Evolutionary conservation across 2,888 invertebrate genomes (phyloP), one percentile per base, ranked within the genome.

Genomic region (Serripes groenlandicus): DNA sequence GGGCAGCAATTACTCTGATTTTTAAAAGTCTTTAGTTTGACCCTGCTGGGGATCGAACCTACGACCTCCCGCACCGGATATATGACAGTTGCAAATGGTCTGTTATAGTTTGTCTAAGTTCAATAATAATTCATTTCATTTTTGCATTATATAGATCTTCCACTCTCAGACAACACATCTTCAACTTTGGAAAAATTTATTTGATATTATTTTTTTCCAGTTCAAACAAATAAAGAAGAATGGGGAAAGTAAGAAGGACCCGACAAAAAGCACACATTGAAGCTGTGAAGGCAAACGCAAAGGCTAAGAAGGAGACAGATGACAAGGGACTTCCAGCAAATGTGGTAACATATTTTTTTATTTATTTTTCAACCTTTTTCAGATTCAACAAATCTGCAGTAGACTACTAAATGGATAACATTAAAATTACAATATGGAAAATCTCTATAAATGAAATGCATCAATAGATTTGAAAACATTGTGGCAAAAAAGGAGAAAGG

Each of bases 221-320:
- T 42, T 7, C 11, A 11, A n/a, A 15, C n/a, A 52, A 52, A 23
- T n/a, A 52, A 23, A 52, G 26, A 37, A 74, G 3, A 7, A 92
- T 92, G 92, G 92, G 91, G 0, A 92, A 92, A 73, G 80, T 90
- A 23, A 91, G 85, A 73, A 79, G 90, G 84, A 71, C 66, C 15
- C 71, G 90, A 66, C 86, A 89, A 26, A 90, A 90, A 64, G 82
- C 87, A 5, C 91, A 91, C 69, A 79, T 68, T 75, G 83, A 88
- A 42, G 88, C 90, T 58, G 86, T 85, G 21, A 87, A 86, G 69
- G 56, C 74, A 21, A 85, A 85, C 58, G 21, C 52, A 26, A 75
- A 37, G 18, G 21, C 42, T 30, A 78, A 74, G 28, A 30, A 34
- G 5, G 23, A 30, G 30, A 35, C 30, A 52, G 35, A 32, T 2